These are phyloP conservation scores for Gobiocypris rarus DNA, from an alignment of 2,113 vertebrate species.

Conservation along the genomic window DNA sequence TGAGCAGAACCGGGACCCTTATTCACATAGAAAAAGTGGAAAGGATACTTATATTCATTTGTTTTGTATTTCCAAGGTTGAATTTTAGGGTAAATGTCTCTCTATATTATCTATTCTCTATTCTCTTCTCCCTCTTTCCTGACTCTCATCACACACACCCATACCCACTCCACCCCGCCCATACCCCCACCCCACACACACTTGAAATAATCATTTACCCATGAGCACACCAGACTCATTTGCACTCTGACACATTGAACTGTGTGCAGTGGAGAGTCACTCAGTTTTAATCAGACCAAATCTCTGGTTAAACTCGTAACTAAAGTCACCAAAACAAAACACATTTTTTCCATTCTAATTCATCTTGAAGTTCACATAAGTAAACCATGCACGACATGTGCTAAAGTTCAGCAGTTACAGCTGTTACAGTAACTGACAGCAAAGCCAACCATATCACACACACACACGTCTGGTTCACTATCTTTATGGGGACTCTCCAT, in stretches of 20 bases:
- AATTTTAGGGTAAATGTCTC: not conserved
- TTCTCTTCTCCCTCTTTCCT: not conserved
- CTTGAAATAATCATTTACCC: constrained; percentile 44
- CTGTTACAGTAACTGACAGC: constrained; percentile 27
- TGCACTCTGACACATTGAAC: constrained; percentile 43
- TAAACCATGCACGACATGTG: not conserved
- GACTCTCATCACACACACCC: constrained; percentile 11
- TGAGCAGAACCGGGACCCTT: too few relatives aligned
- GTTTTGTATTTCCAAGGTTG: not conserved
- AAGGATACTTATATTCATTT: not conserved
- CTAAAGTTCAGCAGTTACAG: not conserved
- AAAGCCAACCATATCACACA: not conserved
- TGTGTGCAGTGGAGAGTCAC: constrained; percentile 8
- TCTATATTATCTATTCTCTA: not conserved
- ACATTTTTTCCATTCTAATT: constrained; percentile 21
- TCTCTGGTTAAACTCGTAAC: constrained; percentile 40
- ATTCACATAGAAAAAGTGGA: not conserved
- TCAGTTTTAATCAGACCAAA: constrained; percentile 36
- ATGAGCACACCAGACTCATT: constrained; percentile 45
- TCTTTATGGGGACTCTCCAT: too few relatives aligned
- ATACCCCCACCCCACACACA: constrained; percentile 27
- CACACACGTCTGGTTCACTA: too few relatives aligned
- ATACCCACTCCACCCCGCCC: constrained; percentile 17
- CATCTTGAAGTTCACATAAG: not conserved
- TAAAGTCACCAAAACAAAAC: constrained; percentile 17